These are phyloP conservation scores for Bombus pascuorum DNA, from an alignment of 1,140 invertebrate genomes.

Conservation along the genomic window DNA sequence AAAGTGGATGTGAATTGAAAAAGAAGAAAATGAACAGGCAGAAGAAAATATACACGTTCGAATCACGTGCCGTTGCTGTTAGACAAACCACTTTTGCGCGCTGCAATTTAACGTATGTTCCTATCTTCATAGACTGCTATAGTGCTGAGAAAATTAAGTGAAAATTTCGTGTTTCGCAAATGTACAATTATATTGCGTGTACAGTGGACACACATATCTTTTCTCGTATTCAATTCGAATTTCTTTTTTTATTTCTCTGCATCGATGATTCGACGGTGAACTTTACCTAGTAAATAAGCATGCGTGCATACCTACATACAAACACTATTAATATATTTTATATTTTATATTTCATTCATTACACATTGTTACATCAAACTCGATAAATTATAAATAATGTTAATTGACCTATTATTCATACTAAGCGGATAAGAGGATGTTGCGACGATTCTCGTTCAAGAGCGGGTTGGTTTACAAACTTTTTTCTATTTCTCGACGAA, in stretches of 20 bases:
- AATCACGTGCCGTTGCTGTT: constrained; percentile 33
- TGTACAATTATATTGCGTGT: neutral
- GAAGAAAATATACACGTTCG: constrained; percentile 1
- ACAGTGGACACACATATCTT: neutral
- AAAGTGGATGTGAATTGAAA: neutral
- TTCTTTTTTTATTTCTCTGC: neutral
- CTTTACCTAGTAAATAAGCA: neutral
- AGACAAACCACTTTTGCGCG: constrained; percentile 18
- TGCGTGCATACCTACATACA: no score
- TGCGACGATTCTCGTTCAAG: neutral
- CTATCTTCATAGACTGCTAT: constrained; percentile 51
- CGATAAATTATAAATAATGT: constrained; percentile 29
- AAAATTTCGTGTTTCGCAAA: neutral
- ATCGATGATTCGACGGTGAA: constrained; percentile 10
- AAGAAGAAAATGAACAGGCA: neutral
- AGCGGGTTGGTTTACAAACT: neutral
- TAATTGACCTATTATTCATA: constrained; percentile 20
- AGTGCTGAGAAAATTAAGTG: no score
- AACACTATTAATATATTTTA: neutral
- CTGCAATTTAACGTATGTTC: constrained; percentile 31
- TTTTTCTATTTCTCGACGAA: neutral
- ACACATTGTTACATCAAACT: neutral
- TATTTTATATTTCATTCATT: constrained; percentile 22
- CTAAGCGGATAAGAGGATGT: neutral
- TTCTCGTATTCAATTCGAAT: neutral